Percentiles rank a stretch among this genome's conserved stretches.
Evolutionary conservation across 2,888 invertebrate genomes (phyloP).

Genomic region (Hecatera dysodea): DNA sequence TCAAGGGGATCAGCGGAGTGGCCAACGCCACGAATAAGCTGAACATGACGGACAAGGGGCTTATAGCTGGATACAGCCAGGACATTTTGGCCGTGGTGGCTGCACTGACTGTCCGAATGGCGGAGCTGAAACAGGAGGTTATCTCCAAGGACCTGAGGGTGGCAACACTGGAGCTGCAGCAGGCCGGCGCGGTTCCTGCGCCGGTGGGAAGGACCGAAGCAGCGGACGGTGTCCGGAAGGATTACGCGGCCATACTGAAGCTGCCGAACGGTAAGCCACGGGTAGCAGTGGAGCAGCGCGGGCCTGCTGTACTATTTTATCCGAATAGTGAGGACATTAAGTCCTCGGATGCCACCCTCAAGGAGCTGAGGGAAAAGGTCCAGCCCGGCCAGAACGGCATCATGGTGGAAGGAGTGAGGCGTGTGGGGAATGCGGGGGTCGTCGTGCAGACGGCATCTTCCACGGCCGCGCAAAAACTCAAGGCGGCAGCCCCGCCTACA

Average conservation of each 20-base stretch:
- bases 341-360: too few relatives aligned
- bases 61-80: background rate
- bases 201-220: rapidly evolving
- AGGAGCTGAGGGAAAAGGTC: too few relatives aligned
- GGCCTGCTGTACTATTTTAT: background rate
- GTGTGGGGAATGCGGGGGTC: background rate
- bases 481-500: rapidly evolving
- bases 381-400: too few relatives aligned
- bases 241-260: background rate
- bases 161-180: background rate
- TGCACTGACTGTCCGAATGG: background rate
- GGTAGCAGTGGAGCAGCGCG: background rate
- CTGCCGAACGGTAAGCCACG: background rate
- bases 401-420: background rate
- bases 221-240: rapidly evolving
- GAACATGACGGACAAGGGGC: too few relatives aligned
- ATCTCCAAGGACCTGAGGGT: background rate
- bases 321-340: rapidly evolving
- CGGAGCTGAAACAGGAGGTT: rapidly evolving
- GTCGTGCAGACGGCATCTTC: background rate
- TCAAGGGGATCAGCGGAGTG: too few relatives aligned
- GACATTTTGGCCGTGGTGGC: background rate
- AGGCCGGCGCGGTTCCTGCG: background rate
- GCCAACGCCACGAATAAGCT: too few relatives aligned
- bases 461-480: rapidly evolving